phyloP scores from a whole-genome alignment of 2,797 vertebrate genomes.

The Pangasius larnaudii region DNA sequence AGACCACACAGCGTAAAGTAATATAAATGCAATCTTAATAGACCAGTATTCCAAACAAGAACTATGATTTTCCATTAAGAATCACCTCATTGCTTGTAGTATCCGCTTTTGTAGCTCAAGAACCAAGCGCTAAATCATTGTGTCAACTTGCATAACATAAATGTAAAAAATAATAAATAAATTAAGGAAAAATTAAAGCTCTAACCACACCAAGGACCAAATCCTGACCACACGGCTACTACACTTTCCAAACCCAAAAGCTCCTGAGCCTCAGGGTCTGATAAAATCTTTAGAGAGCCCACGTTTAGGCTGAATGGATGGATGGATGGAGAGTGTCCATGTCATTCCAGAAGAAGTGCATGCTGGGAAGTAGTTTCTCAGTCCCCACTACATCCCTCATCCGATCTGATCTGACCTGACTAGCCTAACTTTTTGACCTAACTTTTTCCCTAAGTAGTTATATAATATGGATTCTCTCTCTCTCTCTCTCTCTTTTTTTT shows the following conservation, averaged over 20 bases:
- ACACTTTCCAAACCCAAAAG: constrained; percentile 30
- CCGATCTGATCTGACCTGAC: background rate
- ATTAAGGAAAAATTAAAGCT: background rate
- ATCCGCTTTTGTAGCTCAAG: background rate
- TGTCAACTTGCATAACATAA: background rate
- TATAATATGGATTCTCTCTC: background rate
- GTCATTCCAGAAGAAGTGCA: constrained; percentile 1
- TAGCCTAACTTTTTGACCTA: background rate
- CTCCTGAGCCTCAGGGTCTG: constrained; percentile 22
- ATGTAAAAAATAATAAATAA: background rate
- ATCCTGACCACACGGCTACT: constrained; percentile 19
- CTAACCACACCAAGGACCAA: constrained; percentile 7
- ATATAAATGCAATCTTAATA: background rate
- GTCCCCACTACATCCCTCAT: background rate
- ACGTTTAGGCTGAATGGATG: background rate
- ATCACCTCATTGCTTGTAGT: background rate
- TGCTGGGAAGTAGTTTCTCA: background rate
- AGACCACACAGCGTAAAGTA: background rate
- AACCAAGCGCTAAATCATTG: background rate
- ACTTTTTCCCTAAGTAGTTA: background rate
- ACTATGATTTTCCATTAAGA: background rate
- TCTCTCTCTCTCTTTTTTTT: background rate
- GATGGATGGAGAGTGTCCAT: background rate
- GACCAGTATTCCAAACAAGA: background rate
- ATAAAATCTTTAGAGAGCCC: background rate